A percentile compares a stretch with the other conserved stretches of the same genome.
Conservation (phyloP, 53 echinoderm and acorn worm species). For the Patiria pectinifera region DNA sequence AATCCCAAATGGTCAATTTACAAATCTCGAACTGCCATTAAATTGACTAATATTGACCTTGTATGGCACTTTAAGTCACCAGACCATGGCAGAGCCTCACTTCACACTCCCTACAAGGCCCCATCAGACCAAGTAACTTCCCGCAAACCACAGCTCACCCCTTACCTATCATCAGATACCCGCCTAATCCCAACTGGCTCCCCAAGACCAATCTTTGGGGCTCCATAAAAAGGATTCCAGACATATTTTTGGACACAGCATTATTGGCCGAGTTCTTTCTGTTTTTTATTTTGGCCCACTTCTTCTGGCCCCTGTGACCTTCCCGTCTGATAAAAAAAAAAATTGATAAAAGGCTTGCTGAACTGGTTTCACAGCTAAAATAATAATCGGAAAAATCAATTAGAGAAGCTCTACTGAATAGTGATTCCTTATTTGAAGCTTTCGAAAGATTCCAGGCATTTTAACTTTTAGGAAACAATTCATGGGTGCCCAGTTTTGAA, state of each 20-base stretch:
- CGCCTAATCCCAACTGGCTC: slow-evolving; percentile 7
- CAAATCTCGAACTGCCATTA: slow-evolving; percentile 13
- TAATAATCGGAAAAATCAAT: slow-evolving; percentile 7
- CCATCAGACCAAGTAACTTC: not conserved
- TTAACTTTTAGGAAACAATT: too few species aligned
- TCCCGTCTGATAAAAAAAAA: too few species aligned
- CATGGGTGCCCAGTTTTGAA: too few species aligned
- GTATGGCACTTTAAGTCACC: slow-evolving; percentile 10
- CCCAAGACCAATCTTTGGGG: slow-evolving; percentile 6
- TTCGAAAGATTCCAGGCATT: not conserved
- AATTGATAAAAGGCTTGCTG: slow-evolving; percentile 7
- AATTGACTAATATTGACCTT: slow-evolving; percentile 47
- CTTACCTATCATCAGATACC: not conserved
- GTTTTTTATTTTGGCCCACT: not conserved
- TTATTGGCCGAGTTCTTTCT: not conserved
- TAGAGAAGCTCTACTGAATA: not conserved
- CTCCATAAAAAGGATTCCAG: slow-evolving; percentile 29
- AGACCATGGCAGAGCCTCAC: slow-evolving; percentile 18
- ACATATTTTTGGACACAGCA: slow-evolving; percentile 12
- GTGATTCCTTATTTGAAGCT: not conserved
- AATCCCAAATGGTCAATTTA: slow-evolving; percentile 35
- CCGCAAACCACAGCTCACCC: slow-evolving; percentile 3
- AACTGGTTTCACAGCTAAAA: slow-evolving; percentile 2
- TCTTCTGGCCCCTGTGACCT: slow-evolving; percentile 1
- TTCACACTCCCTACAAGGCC: not conserved